phyloP scores from a whole-genome alignment of 2,797 vertebrate species.

The Steatocranus sp. region DNA sequence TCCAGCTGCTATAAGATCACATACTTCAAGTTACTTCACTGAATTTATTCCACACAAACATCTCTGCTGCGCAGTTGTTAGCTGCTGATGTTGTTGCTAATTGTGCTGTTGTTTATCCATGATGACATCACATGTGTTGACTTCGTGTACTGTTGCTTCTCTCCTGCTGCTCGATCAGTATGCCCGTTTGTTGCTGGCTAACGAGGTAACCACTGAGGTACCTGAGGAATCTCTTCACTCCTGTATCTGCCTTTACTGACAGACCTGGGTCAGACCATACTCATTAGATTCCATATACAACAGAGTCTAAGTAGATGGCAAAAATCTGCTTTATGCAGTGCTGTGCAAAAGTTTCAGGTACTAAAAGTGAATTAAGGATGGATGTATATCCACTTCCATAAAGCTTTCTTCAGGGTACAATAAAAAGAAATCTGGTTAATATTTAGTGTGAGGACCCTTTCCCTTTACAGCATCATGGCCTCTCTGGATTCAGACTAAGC shows the following conservation, averaged over 20 bases:
- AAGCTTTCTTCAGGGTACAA: not conserved
- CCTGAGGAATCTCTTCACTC: constrained; percentile 61
- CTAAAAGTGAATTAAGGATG: not conserved
- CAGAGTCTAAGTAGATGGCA: not conserved
- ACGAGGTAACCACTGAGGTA: constrained; percentile 96
- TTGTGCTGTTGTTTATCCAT: constrained; percentile 25
- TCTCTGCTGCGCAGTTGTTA: not conserved
- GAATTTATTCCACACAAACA: not conserved
- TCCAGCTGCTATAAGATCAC: not conserved
- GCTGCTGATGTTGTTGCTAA: not conserved
- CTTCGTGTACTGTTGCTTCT: constrained; percentile 85
- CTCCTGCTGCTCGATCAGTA: constrained; percentile 84
- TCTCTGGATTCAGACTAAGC: not conserved
- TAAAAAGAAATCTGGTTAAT: not conserved
- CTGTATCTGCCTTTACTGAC: not conserved
- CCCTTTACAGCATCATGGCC: not conserved
- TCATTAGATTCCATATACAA: not conserved
- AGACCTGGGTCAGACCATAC: constrained; percentile 59
- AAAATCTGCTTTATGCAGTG: not conserved
- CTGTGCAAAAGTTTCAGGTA: not conserved
- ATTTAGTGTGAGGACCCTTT: not conserved
- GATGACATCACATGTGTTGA: constrained; percentile 67
- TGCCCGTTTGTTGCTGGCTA: constrained; percentile 92
- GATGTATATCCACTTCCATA: not conserved
- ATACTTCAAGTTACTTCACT: not conserved